phyloP scores from a whole-genome alignment of 2,888 invertebrate species.

The Dryocosmus kuriphilus region DNA sequence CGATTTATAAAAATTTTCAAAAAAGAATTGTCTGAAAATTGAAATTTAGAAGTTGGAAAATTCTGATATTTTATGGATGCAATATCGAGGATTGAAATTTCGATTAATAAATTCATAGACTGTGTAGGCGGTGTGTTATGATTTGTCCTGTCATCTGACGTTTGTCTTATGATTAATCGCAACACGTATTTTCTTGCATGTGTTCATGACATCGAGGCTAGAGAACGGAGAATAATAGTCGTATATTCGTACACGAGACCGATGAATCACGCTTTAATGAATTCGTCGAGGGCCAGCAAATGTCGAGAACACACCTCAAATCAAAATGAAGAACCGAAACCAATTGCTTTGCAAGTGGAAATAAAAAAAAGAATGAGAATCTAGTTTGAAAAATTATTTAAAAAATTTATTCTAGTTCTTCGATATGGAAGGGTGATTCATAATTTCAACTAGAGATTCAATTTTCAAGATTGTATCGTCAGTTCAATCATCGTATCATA shows the following conservation, averaged over 20 bases:
- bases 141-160: not conserved
- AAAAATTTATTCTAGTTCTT: too few relatives aligned
- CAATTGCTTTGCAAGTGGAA: not conserved
- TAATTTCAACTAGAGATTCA: too few relatives aligned
- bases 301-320: not conserved
- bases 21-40: not conserved
- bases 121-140: not conserved
- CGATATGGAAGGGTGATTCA: too few relatives aligned
- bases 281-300: not conserved
- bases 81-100: not conserved
- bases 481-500: too few relatives aligned
- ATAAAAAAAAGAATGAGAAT: not conserved
- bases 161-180: not conserved
- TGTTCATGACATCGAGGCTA: not conserved
- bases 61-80: not conserved
- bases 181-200: conserved; percentile 5
- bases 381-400: too few relatives aligned
- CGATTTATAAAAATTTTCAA: too few relatives aligned
- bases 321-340: not conserved
- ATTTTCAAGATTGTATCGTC: too few relatives aligned
- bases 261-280: not conserved
- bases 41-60: not conserved
- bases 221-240: not conserved
- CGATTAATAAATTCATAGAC: not conserved
- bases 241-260: not conserved